Base-by-base conservation (phyloP, 2,797 vertebrate species). In the Sciurus carolinensis region DNA sequence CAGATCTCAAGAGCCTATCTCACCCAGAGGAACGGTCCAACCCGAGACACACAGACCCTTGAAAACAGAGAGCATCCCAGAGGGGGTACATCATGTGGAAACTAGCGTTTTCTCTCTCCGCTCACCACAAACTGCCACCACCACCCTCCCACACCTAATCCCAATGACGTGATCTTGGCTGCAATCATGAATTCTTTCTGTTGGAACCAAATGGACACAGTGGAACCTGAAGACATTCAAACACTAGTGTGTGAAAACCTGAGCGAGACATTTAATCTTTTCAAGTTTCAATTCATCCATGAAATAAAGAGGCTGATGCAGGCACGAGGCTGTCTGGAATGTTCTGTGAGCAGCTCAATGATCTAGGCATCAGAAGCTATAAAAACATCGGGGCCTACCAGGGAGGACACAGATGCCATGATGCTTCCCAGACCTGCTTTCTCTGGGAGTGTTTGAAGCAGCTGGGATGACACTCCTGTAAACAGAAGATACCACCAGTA, bases 381-480 rank as follows among this genome's bases (percentile, higher is more conserved):
- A 69, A 84, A 95, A 96, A 96, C 17, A 67, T 11, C 12, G 22
- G 50, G 28, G 30, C 57, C 87, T 66, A 73, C 30, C 22, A 39
- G 8, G n/a, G 59, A 94, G 30, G 79, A 54, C 80, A 86, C 7
- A 39, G 36, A 24, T 24, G 8, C 52, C 90, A 76, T 67, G 87
- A 94, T 20, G 83, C 44, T 91, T 69, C 83, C 77, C 67, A 94
- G 82, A 59, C 59, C 76, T 73, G 64, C 87, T 66, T 10, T 87
- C 62, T 93, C 30, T 30, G 62, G 66, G n/a, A 75, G 36, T 30
- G 69, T 44, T 39, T 84, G 72, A 79, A 82, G 82, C 71, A 81
- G 71, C 52, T 77, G 4, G 6, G 81, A 80, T 69, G 57, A 47
- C 67, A 77, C 33, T 22, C 17, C 57, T 85, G 4, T 91, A 95